Conservation (phyloP, 2,888 invertebrate species). For the Zele albiditarsus region DNA sequence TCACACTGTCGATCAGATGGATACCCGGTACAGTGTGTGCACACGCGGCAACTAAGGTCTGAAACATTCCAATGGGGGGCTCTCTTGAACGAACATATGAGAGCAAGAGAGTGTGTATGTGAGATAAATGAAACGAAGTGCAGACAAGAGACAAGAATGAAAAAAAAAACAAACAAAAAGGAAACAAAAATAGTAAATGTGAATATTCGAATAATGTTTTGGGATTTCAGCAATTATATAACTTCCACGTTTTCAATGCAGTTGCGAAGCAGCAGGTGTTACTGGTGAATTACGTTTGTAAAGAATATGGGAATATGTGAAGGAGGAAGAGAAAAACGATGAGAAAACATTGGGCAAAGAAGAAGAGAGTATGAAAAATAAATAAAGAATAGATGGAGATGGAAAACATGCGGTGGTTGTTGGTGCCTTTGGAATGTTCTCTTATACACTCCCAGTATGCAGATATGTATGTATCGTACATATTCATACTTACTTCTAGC, state of each 20-base stretch:
- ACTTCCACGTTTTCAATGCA: background rate
- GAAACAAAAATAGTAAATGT: constrained; percentile 8
- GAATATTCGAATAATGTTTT: constrained; percentile 18
- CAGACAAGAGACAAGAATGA: too few species aligned
- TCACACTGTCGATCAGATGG: constrained; percentile 39
- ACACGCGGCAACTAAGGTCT: background rate
- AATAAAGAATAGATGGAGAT: background rate
- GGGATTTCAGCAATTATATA: background rate
- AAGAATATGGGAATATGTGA: background rate
- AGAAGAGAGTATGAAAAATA: background rate
- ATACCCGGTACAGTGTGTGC: background rate
- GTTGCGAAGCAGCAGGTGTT: background rate
- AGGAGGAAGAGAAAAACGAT: background rate
- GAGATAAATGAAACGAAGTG: too few species aligned
- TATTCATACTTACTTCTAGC: too few species aligned
- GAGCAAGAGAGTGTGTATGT: background rate
- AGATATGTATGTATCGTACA: too few species aligned
- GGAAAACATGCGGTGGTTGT: background rate
- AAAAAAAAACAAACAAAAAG: too few species aligned
- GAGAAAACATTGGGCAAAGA: background rate
- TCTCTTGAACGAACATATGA: background rate
- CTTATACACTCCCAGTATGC: background rate
- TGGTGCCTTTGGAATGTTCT: constrained; percentile 13
- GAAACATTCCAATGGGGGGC: constrained; percentile 10
- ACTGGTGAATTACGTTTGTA: background rate